Evolutionary conservation across 2,888 invertebrate genomes (phyloP).

Genomic region (Capitulum mitella): DNA sequence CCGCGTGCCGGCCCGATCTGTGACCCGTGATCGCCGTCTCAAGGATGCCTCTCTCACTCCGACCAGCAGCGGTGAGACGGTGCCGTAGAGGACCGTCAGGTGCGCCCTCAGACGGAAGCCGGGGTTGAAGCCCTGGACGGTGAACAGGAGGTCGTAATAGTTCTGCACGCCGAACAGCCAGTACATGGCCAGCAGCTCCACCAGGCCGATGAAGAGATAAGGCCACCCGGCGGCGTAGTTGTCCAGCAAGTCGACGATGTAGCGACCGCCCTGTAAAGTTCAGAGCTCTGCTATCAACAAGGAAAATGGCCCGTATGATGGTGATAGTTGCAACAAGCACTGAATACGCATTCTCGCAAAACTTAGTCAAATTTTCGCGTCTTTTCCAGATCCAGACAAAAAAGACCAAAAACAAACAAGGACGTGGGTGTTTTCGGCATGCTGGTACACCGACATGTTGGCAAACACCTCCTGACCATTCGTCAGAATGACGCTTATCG

Average conservation of each 20-base stretch:
- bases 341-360: no score
- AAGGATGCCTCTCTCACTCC: background rate
- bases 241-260: constrained; percentile 90
- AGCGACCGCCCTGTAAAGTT: constrained; percentile 54
- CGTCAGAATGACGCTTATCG: no score
- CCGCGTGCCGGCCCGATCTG: no score
- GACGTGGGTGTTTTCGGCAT: no score
- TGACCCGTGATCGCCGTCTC: background rate
- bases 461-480: no score
- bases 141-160: constrained; percentile 45
- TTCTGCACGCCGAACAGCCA: constrained; percentile 49
- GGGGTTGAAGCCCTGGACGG: constrained; percentile 38
- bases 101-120: constrained; percentile 45
- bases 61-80: constrained; percentile 42
- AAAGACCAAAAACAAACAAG: no score
- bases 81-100: constrained; percentile 56
- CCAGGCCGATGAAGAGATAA: constrained; percentile 59
- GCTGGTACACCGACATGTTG: no score
- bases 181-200: constrained; percentile 49
- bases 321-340: no score
- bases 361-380: no score
- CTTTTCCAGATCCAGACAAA: no score
- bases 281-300: no score
- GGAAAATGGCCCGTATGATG: no score
- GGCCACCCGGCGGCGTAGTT: constrained; percentile 93